Evolutionary conservation across 2,888 invertebrate genomes (phyloP).

Genomic region (Heliconius cydno): DNA sequence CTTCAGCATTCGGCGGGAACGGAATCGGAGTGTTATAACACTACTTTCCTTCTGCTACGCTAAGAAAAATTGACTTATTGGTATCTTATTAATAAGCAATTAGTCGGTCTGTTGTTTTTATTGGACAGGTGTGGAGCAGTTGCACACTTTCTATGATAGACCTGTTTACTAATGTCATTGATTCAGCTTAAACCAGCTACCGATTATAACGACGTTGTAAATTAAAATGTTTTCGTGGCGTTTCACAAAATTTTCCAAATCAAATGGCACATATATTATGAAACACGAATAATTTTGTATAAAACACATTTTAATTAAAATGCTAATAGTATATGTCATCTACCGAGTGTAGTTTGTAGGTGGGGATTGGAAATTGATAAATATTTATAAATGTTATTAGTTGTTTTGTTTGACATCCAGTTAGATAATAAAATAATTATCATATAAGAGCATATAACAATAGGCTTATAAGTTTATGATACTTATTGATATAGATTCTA

Average conservation of each 20-base stretch:
- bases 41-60: too few relatives aligned
- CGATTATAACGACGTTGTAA: constrained; percentile 44
- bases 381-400: constrained; percentile 14
- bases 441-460: not conserved
- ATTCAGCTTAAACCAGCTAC: constrained; percentile 40
- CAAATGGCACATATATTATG: constrained; percentile 36
- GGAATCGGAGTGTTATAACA: too few relatives aligned
- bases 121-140: constrained; percentile 45
- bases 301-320: constrained; percentile 42
- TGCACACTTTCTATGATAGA: constrained; percentile 48
- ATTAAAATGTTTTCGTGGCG: constrained; percentile 41
- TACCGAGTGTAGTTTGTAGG: constrained; percentile 20
- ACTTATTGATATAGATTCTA: constrained; percentile 35
- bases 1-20: too few relatives aligned
- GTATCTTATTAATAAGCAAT: constrained; percentile 44
- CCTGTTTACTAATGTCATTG: constrained; percentile 45
- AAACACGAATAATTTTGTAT: constrained; percentile 42
- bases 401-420: not conserved
- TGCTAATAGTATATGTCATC: constrained; percentile 41
- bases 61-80: constrained; percentile 35
- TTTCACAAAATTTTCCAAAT: constrained; percentile 36
- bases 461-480: not conserved
- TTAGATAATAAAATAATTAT: not conserved
- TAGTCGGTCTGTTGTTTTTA: constrained; percentile 41
- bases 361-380: constrained; percentile 23